Percentiles rank a stretch among this genome's conserved stretches.
Evolutionary conservation across 2,113 vertebrate genomes (phyloP).

Genomic region (Riparia riparia): DNA sequence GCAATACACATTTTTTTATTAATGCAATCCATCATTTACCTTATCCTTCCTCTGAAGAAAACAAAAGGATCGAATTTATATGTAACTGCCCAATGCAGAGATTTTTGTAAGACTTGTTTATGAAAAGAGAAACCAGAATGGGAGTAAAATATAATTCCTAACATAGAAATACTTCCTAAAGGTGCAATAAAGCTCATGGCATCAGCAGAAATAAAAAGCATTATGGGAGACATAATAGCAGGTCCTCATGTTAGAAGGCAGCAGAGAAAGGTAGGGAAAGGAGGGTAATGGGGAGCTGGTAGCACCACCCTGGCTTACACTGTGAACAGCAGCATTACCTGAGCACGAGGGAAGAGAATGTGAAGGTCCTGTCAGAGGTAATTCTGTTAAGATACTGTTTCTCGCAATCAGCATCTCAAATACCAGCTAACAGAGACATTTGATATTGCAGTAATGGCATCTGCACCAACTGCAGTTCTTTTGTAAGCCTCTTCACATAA

Average conservation of each 20-base stretch:
- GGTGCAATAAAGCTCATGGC: neutral
- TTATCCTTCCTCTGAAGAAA: conserved; percentile 43
- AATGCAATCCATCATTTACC: conserved; percentile 62
- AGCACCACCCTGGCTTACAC: neutral
- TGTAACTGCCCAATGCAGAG: neutral
- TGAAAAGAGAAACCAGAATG: neutral
- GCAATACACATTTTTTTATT: conserved; percentile 44
- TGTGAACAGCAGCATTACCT: neutral
- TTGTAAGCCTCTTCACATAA: neutral
- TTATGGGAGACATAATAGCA: neutral
- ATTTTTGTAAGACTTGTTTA: conserved; percentile 42
- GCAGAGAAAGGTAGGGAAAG: neutral
- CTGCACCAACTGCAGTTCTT: neutral
- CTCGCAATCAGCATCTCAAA: neutral
- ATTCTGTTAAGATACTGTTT: neutral
- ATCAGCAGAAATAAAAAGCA: conserved; percentile 27
- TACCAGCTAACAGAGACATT: neutral
- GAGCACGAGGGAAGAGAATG: neutral
- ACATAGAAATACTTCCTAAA: conserved; percentile 38
- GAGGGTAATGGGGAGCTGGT: neutral
- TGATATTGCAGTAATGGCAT: neutral
- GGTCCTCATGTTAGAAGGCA: neutral
- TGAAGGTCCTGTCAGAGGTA: neutral
- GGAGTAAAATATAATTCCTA: conserved; percentile 10
- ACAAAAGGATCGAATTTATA: conserved; percentile 41